phyloP scores from a whole-genome alignment of 2,113 vertebrate genomes.

The Pangasianodon hypophthalmus region DNA sequence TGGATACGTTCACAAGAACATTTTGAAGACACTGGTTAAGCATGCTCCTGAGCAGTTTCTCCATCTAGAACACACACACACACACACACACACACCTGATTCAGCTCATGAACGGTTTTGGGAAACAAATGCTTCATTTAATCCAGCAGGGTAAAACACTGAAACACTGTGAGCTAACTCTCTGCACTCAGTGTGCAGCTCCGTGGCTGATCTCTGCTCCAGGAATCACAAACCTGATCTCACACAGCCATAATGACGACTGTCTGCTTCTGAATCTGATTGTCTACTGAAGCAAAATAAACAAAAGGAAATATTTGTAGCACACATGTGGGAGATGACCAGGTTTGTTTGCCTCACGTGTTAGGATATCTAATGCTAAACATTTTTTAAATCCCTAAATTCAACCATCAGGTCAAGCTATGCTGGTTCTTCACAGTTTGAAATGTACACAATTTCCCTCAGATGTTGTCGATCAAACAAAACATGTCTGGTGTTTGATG shows the following conservation, averaged over 20 bases:
- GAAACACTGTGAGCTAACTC: background rate
- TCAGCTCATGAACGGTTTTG: background rate
- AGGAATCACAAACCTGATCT: background rate
- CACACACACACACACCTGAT: background rate
- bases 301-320: background rate
- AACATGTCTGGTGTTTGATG: background rate
- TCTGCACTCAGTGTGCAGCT: background rate
- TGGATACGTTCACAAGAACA: background rate
- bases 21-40: background rate
- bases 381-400: background rate
- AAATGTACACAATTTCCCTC: background rate
- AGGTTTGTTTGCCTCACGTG: background rate
- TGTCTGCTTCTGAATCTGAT: background rate
- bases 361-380: background rate
- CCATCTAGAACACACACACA: background rate
- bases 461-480: background rate
- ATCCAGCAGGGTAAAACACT: background rate
- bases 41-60: background rate
- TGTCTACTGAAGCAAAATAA: conserved; percentile 10
- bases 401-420: background rate
- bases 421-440: background rate
- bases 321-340: background rate
- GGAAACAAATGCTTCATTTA: background rate
- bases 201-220: background rate
- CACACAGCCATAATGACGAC: background rate